A percentile compares a stretch with the other conserved stretches of the same genome.
These are phyloP conservation scores for Octodonta nipae DNA, from an alignment of 2,888 invertebrate species.

Conservation along the genomic window DNA sequence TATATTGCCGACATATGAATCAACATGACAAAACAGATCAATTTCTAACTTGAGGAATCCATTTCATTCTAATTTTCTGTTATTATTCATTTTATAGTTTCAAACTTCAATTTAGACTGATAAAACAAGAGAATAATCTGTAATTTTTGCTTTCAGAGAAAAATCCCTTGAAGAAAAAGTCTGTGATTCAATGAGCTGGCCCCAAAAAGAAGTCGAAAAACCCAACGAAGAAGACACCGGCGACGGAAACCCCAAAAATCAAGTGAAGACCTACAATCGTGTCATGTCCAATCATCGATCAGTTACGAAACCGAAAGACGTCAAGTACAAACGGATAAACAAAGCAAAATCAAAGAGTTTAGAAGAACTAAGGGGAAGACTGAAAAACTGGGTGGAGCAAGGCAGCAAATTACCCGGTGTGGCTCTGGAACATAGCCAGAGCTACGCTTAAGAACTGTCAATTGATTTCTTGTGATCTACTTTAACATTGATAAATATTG, in stretches of 20 bases:
- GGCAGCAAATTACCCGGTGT: slow-evolving; percentile 55
- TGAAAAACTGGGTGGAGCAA: slow-evolving; percentile 77
- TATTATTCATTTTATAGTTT: no score
- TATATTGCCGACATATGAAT: no score
- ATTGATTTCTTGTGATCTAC: no score
- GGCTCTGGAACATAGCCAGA: slow-evolving; percentile 50
- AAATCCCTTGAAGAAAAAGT: slow-evolving; percentile 22
- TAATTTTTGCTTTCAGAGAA: slow-evolving; percentile 10
- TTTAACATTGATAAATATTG: no score
- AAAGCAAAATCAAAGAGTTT: slow-evolving; percentile 81
- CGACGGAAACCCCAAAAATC: slow-evolving; percentile 34
- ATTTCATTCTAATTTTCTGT: no score
- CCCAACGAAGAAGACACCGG: slow-evolving; percentile 29
- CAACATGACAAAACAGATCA: no score
- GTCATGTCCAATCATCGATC: slow-evolving; percentile 84
- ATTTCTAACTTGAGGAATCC: no score
- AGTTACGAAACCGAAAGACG: slow-evolving; percentile 81
- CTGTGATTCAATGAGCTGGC: slow-evolving; percentile 19
- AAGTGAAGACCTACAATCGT: slow-evolving; percentile 46
- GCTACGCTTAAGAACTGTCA: slow-evolving; percentile 27
- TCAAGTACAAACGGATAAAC: slow-evolving; percentile 80
- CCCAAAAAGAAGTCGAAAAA: slow-evolving; percentile 19
- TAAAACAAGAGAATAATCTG: no score
- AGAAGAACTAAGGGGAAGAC: slow-evolving; percentile 66
- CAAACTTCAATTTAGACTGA: no score